Evolutionary conservation across 2,797 vertebrate genomes (phyloP).

Genomic region (Buceros bicornis): DNA sequence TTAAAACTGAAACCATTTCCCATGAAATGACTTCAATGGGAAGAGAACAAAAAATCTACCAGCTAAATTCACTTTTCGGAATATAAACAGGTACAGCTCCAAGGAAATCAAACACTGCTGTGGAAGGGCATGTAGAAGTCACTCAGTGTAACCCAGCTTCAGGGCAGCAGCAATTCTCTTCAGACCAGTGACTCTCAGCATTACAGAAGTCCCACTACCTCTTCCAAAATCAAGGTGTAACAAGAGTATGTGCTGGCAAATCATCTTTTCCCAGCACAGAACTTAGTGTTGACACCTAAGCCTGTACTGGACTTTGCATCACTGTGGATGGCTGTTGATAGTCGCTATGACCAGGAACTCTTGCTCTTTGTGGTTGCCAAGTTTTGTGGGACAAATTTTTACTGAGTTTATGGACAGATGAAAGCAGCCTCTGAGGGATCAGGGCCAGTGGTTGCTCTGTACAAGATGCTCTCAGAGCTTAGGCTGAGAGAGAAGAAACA

Average conservation of each 20-base stretch:
- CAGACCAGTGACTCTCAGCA: neutral
- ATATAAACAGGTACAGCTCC: neutral
- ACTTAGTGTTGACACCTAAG: neutral
- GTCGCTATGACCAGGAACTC: neutral
- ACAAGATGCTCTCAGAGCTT: accelerated
- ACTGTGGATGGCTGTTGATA: accelerated
- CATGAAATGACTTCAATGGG: neutral
- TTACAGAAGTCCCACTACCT: neutral
- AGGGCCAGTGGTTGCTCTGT: neutral
- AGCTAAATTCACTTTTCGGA: neutral
- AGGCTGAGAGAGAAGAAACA: neutral
- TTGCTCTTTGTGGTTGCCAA: neutral
- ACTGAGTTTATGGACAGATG: neutral
- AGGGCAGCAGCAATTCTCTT: neutral
- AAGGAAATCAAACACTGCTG: neutral
- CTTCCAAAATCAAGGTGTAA: neutral
- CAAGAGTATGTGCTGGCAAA: neutral
- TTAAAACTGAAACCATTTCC: neutral
- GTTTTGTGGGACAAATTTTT: neutral
- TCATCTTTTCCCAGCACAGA: neutral
- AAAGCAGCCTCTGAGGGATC: neutral
- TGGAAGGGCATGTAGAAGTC: neutral
- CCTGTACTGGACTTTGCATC: neutral
- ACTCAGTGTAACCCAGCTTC: neutral
- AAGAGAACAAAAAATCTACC: neutral